Conservation (phyloP, 2,797 vertebrate genomes). For the Coracias cyanogaster region DNA sequence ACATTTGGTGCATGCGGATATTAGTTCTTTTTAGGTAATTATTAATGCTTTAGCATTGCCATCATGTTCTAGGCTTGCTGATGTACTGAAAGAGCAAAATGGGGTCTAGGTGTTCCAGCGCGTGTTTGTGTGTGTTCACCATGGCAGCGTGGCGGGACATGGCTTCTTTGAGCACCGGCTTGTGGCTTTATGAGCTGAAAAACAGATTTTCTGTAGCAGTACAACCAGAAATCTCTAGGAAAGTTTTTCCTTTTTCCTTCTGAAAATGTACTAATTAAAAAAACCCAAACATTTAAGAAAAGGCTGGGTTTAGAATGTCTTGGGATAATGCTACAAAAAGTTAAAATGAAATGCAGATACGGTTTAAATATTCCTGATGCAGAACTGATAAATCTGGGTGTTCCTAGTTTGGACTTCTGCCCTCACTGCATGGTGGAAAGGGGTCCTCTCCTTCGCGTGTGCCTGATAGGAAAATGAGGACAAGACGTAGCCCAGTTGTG, state of each 20-base stretch:
- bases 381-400: not conserved
- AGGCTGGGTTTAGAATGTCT: not conserved
- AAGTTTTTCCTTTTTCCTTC: not conserved
- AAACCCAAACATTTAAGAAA: not conserved
- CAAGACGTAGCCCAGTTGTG: rapidly evolving
- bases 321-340: not conserved
- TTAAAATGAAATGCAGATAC: not conserved
- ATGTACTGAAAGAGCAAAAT: rapidly evolving
- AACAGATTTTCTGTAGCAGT: rapidly evolving
- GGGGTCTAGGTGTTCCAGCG: not conserved
- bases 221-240: not conserved
- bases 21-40: not conserved
- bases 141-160: rapidly evolving
- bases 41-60: not conserved
- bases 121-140: not conserved
- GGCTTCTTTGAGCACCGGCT: not conserved
- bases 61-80: not conserved
- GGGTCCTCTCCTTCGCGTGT: rapidly evolving
- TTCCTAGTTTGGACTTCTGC: not conserved
- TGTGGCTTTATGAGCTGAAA: not conserved
- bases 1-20: rapidly evolving
- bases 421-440: not conserved
- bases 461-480: not conserved
- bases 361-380: not conserved
- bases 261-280: not conserved